Base-by-base conservation (phyloP, 2,888 invertebrate genomes). In the Cataglyphis albicans region DNA sequence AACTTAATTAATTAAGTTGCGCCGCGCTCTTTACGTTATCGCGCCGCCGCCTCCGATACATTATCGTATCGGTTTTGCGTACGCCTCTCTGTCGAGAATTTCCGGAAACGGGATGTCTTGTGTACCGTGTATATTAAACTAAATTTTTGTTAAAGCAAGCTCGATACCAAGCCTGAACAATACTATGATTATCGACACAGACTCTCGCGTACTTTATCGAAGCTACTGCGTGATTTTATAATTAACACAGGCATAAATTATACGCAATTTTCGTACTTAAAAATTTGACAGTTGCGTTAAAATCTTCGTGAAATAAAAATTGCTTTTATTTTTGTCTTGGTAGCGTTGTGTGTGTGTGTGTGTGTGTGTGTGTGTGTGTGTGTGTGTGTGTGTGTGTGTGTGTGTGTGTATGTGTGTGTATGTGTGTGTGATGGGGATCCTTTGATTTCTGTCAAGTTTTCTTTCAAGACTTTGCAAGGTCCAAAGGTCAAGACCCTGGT, bases 1-100 rank as follows among this genome's bases (percentile, higher is more conserved):
- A 90, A 91, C 89, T 92, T 91, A 91, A 92, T 93, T 93, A 93
- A 93, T 92, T 92, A 92, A 92, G 88, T 86, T 83, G 82, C 73
- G 48, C 48, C 48, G 48, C 65, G 74, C 73, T 68, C 65, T 83
- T 81, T 75, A 67, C 72, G 72, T 73, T 82, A 73, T 63, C 81
- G 32, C 52, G 59, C 48, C 55, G 52, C 74, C 57, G 32, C 48
- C 48, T 52, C 48, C 55, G 59, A 80, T 80, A 59, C 59, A 80
- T 80, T 80, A 80, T 70, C 78, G 57, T 48, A 59, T 70, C 70
- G 70, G 32, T 57, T 35, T 44, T 29, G 59, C 9, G 9, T 44
- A 35, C 21, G 21, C 57, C n/a, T 12, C 57, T n/a, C 10, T 4
- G 41, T 41, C 78, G 78, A 59, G 70, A 68, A 78, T 78, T 70